Conservation (phyloP, 92 coral and sea anemone genomes). For the Umimayanthus kanabou region DNA sequence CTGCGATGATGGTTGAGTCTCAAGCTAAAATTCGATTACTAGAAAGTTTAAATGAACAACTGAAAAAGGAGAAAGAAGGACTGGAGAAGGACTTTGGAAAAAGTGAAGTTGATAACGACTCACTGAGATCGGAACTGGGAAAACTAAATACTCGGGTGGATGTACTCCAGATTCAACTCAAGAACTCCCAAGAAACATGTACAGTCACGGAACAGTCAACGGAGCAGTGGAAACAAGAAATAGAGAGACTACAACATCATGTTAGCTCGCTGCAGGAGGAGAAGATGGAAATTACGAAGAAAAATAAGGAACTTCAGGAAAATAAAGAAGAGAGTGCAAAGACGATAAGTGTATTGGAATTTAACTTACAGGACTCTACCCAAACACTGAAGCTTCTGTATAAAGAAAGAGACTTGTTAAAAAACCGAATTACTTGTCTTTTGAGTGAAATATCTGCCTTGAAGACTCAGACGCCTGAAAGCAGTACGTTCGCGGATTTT, state of each 20-base stretch:
- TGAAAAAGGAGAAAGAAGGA: slow-evolving; percentile 50
- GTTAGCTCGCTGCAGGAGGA: slow-evolving; percentile 45
- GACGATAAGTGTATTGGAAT: slow-evolving; percentile 59
- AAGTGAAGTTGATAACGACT: slow-evolving; percentile 62
- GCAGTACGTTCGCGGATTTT: slow-evolving; percentile 70
- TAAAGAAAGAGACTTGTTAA: slow-evolving; percentile 81
- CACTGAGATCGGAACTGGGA: slow-evolving; percentile 59
- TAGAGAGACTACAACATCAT: slow-evolving; percentile 35
- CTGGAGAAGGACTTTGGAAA: slow-evolving; percentile 58
- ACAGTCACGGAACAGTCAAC: slow-evolving; percentile 28
- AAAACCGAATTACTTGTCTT: slow-evolving; percentile 75
- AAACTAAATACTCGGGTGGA: slow-evolving; percentile 53
- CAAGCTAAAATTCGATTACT: slow-evolving; percentile 50
- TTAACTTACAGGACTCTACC: slow-evolving; percentile 69
- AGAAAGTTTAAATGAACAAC: slow-evolving; percentile 48
- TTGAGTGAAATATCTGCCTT: slow-evolving; percentile 65
- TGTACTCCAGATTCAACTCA: slow-evolving; percentile 63
- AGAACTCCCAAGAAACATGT: slow-evolving; percentile 32
- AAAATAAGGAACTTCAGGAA: slow-evolving; percentile 50
- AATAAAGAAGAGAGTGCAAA: slow-evolving; percentile 50
- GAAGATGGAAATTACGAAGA: slow-evolving; percentile 43
- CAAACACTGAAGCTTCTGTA: slow-evolving; percentile 69
- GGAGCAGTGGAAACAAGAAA: slow-evolving; percentile 20
- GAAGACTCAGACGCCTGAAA: slow-evolving; percentile 56
- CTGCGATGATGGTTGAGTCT: slow-evolving; percentile 54